These are phyloP conservation scores for Corythaixoides concolor DNA, from an alignment of 2,113 vertebrate genomes.

Conservation along the genomic window DNA sequence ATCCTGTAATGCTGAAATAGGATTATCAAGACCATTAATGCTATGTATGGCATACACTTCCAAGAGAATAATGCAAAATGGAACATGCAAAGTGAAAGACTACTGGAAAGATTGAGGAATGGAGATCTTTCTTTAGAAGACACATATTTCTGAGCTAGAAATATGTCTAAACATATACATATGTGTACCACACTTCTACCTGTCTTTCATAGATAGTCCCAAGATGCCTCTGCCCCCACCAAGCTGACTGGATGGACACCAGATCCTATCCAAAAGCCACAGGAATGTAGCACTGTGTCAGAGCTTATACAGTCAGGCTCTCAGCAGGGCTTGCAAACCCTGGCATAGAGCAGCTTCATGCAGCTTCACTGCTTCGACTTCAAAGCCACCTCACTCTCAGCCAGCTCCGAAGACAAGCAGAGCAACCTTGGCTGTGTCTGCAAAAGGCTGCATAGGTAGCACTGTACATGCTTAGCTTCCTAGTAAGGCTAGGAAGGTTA, in stretches of 20 bases:
- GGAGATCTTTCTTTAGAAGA: neutral
- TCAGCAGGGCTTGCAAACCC: neutral
- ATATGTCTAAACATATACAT: accelerated
- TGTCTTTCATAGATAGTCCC: neutral
- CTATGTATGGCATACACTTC: neutral
- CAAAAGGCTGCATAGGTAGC: neutral
- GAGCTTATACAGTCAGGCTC: neutral
- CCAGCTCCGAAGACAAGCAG: neutral
- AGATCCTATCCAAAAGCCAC: neutral
- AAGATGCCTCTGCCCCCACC: neutral
- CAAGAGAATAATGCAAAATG: neutral
- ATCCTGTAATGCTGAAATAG: neutral
- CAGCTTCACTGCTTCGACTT: neutral
- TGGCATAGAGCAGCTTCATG: neutral
- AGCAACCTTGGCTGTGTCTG: neutral
- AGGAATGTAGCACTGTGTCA: neutral
- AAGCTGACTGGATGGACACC: neutral
- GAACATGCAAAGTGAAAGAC: neutral
- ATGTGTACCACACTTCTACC: neutral
- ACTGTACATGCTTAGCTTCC: neutral
- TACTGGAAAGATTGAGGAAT: neutral
- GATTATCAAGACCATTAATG: neutral
- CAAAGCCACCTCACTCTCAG: neutral
- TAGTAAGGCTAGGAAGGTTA: neutral
- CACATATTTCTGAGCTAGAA: neutral